A percentile compares a stretch with the other conserved stretches of the same genome.
Conservation (phyloP, 1,140 invertebrate genomes). For the Linepithema humile region DNA sequence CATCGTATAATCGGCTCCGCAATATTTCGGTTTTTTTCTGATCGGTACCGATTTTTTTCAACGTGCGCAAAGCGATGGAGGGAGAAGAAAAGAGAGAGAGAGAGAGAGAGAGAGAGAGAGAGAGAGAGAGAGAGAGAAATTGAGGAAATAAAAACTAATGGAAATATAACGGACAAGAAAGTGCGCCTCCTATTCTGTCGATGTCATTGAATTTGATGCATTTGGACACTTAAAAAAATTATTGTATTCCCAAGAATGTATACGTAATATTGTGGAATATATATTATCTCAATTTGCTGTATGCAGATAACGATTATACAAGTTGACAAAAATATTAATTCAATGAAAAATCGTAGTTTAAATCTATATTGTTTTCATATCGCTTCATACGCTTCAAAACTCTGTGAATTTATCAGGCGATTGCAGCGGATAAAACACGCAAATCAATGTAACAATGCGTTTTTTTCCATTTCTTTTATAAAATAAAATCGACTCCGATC, state of each 20-base stretch:
- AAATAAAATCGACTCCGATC: background rate
- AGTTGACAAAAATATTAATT: background rate
- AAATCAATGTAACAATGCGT: background rate
- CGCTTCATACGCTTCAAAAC: background rate
- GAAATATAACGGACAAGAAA: background rate
- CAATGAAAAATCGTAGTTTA: background rate
- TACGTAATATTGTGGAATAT: background rate
- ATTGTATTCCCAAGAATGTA: background rate
- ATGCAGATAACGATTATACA: background rate
- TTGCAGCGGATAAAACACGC: conserved; percentile 17
- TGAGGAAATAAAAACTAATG: too few species aligned
- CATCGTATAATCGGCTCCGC: background rate
- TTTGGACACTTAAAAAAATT: background rate
- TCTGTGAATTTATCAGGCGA: background rate
- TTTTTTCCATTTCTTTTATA: conserved; percentile 16
- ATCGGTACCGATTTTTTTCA: background rate
- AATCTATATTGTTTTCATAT: background rate
- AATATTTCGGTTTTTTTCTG: background rate
- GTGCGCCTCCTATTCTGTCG: background rate
- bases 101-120: background rate
- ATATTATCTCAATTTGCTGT: background rate
- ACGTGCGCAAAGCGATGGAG: background rate
- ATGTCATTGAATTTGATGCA: background rate
- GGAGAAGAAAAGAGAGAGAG: background rate
- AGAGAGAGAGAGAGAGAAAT: background rate